Percentiles rank a stretch among this genome's conserved stretches.
phyloP scores from a whole-genome alignment of 1,140 invertebrate genomes.

The Lepidotrigona ventralis region DNA sequence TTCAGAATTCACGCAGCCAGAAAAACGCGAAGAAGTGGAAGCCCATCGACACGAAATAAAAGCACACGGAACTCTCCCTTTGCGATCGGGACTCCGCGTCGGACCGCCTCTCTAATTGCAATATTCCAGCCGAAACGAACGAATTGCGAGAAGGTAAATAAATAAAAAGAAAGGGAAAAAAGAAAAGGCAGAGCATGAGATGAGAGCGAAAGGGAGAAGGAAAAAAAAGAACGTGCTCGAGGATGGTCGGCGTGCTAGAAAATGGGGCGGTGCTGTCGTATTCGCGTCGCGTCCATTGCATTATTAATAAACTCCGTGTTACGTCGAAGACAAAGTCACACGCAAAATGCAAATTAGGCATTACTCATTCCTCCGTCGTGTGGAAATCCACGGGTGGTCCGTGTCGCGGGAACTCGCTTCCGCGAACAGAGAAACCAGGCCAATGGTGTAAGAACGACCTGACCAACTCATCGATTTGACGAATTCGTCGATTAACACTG shows the following conservation, averaged over 20 bases:
- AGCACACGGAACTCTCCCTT: neutral
- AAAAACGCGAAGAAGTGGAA: neutral
- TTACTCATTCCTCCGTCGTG: constrained; percentile 63
- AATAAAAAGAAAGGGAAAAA: neutral
- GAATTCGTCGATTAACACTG: neutral
- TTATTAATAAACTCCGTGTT: constrained; percentile 70
- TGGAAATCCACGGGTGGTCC: constrained; percentile 53
- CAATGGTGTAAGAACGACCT: neutral
- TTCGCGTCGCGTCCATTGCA: constrained; percentile 57
- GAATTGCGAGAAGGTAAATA: neutral
- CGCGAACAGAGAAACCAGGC: constrained; percentile 27
- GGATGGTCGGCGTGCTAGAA: too few species aligned
- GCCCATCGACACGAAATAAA: too few species aligned
- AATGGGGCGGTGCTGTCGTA: neutral
- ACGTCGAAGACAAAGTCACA: constrained; percentile 67
- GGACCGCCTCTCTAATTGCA: neutral
- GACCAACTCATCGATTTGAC: neutral
- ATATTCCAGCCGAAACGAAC: neutral
- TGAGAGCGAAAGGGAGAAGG: neutral
- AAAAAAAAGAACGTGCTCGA: neutral
- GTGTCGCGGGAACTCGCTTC: constrained; percentile 11
- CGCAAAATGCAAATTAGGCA: constrained; percentile 70
- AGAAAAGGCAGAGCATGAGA: too few species aligned
- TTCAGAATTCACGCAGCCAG: neutral
- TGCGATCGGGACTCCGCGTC: too few species aligned